Evolutionary conservation across 2,888 invertebrate genomes (phyloP).

Genomic region (Pinctada fucata): DNA sequence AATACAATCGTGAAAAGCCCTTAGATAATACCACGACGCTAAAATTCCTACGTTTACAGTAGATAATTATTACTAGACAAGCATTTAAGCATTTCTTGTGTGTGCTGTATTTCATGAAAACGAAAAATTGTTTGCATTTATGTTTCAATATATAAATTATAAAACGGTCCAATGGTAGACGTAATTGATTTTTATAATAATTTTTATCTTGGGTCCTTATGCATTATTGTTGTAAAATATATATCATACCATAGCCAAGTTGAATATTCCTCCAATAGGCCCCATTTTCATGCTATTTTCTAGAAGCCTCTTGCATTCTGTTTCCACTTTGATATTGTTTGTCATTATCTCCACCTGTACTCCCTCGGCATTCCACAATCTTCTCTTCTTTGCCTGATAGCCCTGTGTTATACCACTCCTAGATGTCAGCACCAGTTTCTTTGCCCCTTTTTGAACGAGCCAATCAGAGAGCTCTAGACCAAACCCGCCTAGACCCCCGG

Average conservation of each 20-base stretch:
- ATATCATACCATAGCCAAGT: constrained; percentile 85
- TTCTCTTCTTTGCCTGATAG: constrained; percentile 91
- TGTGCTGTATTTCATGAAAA: no score
- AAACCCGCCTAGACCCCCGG: constrained; percentile 95
- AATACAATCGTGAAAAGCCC: no score
- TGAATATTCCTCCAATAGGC: constrained; percentile 91
- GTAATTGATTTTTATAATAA: no score
- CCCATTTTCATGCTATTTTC: constrained; percentile 82
- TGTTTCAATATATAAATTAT: no score
- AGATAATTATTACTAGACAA: no score
- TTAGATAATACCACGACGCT: no score
- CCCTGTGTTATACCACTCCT: constrained; percentile 93
- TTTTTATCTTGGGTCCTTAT: no score
- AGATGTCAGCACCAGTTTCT: constrained; percentile 89
- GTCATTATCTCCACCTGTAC: constrained; percentile 83
- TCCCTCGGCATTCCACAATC: constrained; percentile 80
- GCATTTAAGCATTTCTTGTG: no score
- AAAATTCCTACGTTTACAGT: no score
- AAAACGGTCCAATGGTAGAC: no score
- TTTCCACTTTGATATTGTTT: constrained; percentile 83
- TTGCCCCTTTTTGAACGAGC: constrained; percentile 89
- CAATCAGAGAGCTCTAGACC: constrained; percentile 87
- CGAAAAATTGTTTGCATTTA: no score
- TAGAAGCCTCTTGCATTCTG: constrained; percentile 85
- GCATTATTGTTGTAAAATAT: no score